Evolutionary conservation across 2,113 vertebrate genomes (phyloP).

Genomic region (Rhinopomastus cyanomelas): DNA sequence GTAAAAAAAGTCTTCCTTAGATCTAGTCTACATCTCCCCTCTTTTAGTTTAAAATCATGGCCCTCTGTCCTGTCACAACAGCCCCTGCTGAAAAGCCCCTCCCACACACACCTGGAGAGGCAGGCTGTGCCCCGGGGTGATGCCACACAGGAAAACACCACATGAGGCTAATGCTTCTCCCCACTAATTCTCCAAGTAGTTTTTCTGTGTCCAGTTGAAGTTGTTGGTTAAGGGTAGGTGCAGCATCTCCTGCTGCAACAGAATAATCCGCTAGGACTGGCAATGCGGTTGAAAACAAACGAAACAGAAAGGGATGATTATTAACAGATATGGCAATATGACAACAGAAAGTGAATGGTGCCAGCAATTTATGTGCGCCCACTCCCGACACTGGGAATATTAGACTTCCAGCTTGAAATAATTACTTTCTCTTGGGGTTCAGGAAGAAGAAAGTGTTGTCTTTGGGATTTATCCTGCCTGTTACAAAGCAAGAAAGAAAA

Average conservation of each 20-base stretch:
- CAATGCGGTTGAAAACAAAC: slow-evolving; percentile 22
- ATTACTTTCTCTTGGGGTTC: slow-evolving; percentile 70
- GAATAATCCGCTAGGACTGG: slow-evolving; percentile 31
- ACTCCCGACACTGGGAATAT: slow-evolving; percentile 52
- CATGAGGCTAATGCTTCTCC: neutral
- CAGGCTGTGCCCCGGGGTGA: neutral
- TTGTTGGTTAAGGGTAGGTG: slow-evolving; percentile 1
- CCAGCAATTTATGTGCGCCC: slow-evolving; percentile 57
- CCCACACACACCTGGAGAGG: neutral
- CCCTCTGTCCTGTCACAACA: too few species aligned
- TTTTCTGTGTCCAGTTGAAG: slow-evolving; percentile 60
- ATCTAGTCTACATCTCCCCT: too few species aligned
- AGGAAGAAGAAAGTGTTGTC: slow-evolving; percentile 65
- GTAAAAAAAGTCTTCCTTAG: too few species aligned
- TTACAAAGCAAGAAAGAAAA: slow-evolving; percentile 65
- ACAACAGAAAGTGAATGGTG: slow-evolving; percentile 57
- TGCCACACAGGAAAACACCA: neutral
- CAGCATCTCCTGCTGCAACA: slow-evolving; percentile 6
- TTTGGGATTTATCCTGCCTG: slow-evolving; percentile 68
- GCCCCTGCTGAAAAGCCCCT: too few species aligned
- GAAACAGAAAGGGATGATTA: slow-evolving; percentile 33
- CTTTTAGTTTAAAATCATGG: too few species aligned
- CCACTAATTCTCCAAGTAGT: slow-evolving; percentile 1
- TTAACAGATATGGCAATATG: slow-evolving; percentile 46
- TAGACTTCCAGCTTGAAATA: slow-evolving; percentile 66